Evolutionary conservation across 2,888 invertebrate genomes (phyloP), one percentile per base, ranked within the genome.

Genomic region (Ditylenchus weischeri): DNA sequence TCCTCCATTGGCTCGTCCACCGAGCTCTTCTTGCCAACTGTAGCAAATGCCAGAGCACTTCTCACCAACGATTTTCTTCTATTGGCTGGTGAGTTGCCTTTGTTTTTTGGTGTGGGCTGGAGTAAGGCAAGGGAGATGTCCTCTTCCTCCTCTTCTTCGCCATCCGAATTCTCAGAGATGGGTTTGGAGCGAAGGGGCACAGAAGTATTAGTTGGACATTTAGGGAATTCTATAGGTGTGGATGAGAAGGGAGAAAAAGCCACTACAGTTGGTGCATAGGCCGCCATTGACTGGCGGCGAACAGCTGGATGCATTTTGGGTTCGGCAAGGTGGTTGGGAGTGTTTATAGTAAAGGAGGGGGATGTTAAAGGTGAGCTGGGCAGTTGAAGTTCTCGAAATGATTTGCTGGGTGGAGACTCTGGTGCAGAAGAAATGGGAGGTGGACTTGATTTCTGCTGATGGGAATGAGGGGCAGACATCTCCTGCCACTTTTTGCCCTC

Each of bases 81-180:
- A 29, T 29, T 54, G 11, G 15, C 54, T 54, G 54, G 23, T 4
- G 54, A 54, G 8, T 29, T 54, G 2, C 10, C 54, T 10, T 54
- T 54, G 23, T 29, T 21, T 18, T 29, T 54, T 15, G 21, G 54
- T 15, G 54, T 18, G 7, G 29, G 11, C 2, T 11, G n/a, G 4
- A 54, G n/a, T 8, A 54, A 29, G 21, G 54, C 54, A 10, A 29
- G 23, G 10, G 21, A 13, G 29, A 54, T 15, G 54, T 54, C 54
- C n/a, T 54, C 54, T 54, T 54, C 54, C 21, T 54, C 54, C 21
- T 54, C 29, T 18, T 29, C 54, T 54, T 54, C 54, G 6, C 54
- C 54, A 54, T 23, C 23, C n/a, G 29, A 54, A 54, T 43, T 43
- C 15, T 43, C 43, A 8, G 43, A 43, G 43, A 43, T 21, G 10